phyloP scores from a whole-genome alignment of 2,113 vertebrate genomes.

The Ancistrus triradiatus region DNA sequence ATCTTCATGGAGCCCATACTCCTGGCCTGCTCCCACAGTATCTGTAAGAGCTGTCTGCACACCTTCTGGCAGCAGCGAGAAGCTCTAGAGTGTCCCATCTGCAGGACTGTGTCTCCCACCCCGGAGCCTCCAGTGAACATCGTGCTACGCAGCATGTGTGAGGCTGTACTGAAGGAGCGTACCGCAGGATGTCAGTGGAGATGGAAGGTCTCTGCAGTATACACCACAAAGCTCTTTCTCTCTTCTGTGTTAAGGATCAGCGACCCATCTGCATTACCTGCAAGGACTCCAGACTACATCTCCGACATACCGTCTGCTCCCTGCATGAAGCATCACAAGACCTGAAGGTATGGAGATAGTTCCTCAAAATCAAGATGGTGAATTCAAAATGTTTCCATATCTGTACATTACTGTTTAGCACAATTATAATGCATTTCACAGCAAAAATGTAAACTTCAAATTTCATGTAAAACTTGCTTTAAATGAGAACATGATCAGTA shows the following conservation, averaged over 20 bases:
- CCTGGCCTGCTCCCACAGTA: slow-evolving; percentile 43
- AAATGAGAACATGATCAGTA: too few relatives aligned
- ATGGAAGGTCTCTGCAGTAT: slow-evolving; percentile 25
- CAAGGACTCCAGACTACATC: slow-evolving; percentile 17
- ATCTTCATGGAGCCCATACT: slow-evolving; percentile 43
- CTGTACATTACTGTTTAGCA: too few relatives aligned
- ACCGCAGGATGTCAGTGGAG: slow-evolving; percentile 19
- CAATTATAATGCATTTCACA: not conserved
- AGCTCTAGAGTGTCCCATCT: slow-evolving; percentile 39
- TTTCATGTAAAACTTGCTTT: too few relatives aligned
- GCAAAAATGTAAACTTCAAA: not conserved
- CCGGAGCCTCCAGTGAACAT: slow-evolving; percentile 30
- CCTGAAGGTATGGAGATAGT: slow-evolving; percentile 23
- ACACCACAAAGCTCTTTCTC: slow-evolving; percentile 27
- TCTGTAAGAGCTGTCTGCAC: slow-evolving; percentile 42
- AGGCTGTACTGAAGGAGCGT: slow-evolving; percentile 28
- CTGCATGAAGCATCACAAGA: slow-evolving; percentile 28
- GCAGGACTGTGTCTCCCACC: slow-evolving; percentile 26
- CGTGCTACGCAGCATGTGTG: slow-evolving; percentile 35
- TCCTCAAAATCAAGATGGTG: too few relatives aligned
- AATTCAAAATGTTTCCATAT: too few relatives aligned
- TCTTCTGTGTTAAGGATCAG: slow-evolving; percentile 35
- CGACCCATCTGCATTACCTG: slow-evolving; percentile 26
- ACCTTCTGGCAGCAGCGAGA: slow-evolving; percentile 38
- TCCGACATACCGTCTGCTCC: slow-evolving; percentile 19